Evolutionary conservation across 2,888 invertebrate genomes (phyloP), one percentile per base, ranked within the genome.

Genomic region (Margaritifera margaritifera): DNA sequence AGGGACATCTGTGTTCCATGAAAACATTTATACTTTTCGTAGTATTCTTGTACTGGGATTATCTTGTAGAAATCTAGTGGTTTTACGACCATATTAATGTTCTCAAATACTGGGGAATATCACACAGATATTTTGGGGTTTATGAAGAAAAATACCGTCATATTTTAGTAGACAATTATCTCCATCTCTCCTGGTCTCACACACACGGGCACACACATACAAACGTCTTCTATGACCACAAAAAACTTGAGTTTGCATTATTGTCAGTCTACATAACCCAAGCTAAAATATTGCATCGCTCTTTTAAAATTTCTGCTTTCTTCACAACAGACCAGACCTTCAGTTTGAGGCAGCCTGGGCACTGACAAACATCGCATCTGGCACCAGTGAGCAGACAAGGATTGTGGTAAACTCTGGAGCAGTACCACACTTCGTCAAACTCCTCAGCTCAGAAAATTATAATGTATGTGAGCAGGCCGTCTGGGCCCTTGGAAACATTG

Each of bases 311-410:
- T 15, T 51, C n/a, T 42, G 19, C 51, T 58, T 64, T 62, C 53
- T 27, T 54, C 55, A 50, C 74, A 79, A 25, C 77, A 89, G 88
- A 70, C 87, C 88, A 24, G 87, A 89, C 54, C 80, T 91, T 8
- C 90, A 98, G 89, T 99, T 99, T 91, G 99, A 99, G 91, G 95
- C 98, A 1, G 95, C 98, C 0, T 99, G 99, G 99, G 97, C 97
- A 0, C 91, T 99, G 68, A 99, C 99, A 42, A 99, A 99, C 88
- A 95, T 99, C 66, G 98, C 99, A 0, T 98, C 98, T 0, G 99
- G 99, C 15, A 95, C 95, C 0, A 93, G 95, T 0, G 94, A 94
- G 0, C 97, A 99, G 89, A 99, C 99, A 0, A 92, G 94, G 80
- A 93, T 94, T 24, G 97, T 98, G 0, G 94, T 98, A 4, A 91